A percentile compares a stretch with the other conserved stretches of the same genome.
phyloP scores from a whole-genome alignment of 2,113 vertebrate species.

The Daboia siamensis region DNA sequence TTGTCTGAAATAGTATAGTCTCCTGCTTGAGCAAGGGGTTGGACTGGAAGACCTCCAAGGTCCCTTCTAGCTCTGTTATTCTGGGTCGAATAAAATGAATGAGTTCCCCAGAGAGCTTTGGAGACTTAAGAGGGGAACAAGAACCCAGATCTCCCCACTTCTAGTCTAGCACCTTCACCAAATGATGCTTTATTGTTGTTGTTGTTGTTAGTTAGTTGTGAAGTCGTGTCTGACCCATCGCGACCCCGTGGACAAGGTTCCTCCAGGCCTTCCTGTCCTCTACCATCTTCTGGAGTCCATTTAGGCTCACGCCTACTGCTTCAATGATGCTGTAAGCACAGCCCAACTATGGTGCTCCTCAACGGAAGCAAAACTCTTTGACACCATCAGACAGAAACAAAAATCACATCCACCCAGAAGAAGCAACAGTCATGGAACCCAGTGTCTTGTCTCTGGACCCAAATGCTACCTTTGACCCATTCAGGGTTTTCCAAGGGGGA shows the following conservation, averaged over 20 bases:
- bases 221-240: no score
- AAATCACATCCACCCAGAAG: neutral
- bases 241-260: no score
- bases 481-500: neutral
- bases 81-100: neutral
- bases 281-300: no score
- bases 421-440: no score
- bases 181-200: no score
- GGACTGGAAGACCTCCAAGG: neutral
- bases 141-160: neutral
- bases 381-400: neutral
- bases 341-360: neutral
- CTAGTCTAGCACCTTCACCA: neutral
- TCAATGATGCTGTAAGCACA: neutral
- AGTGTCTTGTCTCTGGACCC: no score
- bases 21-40: neutral
- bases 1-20: neutral
- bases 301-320: no score
- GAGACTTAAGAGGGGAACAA: neutral
- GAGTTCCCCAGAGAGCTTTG: neutral
- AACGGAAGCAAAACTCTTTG: neutral
- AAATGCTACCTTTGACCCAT: neutral
- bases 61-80: neutral
- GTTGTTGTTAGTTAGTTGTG: no score
- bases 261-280: no score